Conservation (phyloP, 2,888 invertebrate genomes). For the Drosophila infuscata region DNA sequence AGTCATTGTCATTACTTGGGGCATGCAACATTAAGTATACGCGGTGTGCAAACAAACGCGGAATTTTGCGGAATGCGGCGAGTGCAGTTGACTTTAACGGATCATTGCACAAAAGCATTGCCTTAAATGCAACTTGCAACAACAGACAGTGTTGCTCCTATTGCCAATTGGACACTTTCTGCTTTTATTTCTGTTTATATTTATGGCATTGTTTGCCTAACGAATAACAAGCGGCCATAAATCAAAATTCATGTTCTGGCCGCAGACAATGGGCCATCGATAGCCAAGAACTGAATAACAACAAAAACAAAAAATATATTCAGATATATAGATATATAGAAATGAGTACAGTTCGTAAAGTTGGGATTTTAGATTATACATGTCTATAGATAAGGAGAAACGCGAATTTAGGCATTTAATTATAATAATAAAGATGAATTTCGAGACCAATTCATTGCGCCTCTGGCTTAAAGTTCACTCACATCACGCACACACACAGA, state of each 20-base stretch:
- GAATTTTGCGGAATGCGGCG: constrained; percentile 18
- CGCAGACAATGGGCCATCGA: constrained; percentile 36
- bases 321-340: constrained; percentile 1
- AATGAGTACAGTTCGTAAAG: constrained; percentile 14
- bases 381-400: constrained; percentile 17
- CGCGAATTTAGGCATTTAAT: constrained; percentile 53
- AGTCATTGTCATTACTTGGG: constrained; percentile 38
- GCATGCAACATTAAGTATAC: constrained; percentile 50
- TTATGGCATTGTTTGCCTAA: constrained; percentile 67
- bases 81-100: constrained; percentile 21
- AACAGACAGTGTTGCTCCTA: constrained; percentile 11
- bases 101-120: constrained; percentile 28
- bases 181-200: constrained; percentile 35
- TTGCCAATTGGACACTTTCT: constrained; percentile 28
- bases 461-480: constrained; percentile 60
- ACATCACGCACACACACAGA: constrained; percentile 65
- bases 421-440: constrained; percentile 54
- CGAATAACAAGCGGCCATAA: constrained; percentile 63
- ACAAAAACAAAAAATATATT: not conserved
- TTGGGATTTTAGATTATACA: constrained; percentile 13
- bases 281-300: constrained; percentile 18
- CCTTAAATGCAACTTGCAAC: constrained; percentile 17
- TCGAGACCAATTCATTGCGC: constrained; percentile 44
- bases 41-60: constrained; percentile 44
- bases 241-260: constrained; percentile 56